Conservation (phyloP, 2,113 vertebrate genomes). For the Cynopterus brachyotis region DNA sequence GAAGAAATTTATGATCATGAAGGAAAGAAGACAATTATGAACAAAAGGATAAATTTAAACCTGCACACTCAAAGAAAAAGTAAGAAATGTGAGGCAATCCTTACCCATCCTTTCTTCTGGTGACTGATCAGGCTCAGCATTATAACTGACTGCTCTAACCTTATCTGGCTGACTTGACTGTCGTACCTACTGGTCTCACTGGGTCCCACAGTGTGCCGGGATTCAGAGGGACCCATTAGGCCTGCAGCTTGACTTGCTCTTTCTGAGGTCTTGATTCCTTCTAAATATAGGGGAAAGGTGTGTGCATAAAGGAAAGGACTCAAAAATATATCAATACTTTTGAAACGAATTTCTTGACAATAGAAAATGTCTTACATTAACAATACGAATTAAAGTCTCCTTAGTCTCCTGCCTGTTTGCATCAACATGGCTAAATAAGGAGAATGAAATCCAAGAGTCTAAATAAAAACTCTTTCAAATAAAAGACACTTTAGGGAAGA, state of each 20-base stretch:
- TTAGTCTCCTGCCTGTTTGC: background rate
- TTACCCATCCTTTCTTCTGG: background rate
- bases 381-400: background rate
- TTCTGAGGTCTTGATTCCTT: background rate
- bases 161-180: background rate
- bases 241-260: background rate
- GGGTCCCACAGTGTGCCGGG: background rate
- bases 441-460: background rate
- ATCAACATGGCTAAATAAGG: background rate
- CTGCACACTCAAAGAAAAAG: background rate
- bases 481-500: background rate
- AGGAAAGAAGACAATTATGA: background rate
- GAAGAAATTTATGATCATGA: background rate
- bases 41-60: background rate
- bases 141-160: rapidly evolving
- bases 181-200: background rate
- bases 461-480: background rate
- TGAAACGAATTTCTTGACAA: background rate
- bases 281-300: background rate
- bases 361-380: background rate
- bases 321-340: background rate
- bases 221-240: background rate
- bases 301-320: background rate
- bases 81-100: background rate
- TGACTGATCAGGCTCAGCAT: rapidly evolving